phyloP scores from a whole-genome alignment of 2,797 vertebrate genomes.

The Leptodactylus fallax region DNA sequence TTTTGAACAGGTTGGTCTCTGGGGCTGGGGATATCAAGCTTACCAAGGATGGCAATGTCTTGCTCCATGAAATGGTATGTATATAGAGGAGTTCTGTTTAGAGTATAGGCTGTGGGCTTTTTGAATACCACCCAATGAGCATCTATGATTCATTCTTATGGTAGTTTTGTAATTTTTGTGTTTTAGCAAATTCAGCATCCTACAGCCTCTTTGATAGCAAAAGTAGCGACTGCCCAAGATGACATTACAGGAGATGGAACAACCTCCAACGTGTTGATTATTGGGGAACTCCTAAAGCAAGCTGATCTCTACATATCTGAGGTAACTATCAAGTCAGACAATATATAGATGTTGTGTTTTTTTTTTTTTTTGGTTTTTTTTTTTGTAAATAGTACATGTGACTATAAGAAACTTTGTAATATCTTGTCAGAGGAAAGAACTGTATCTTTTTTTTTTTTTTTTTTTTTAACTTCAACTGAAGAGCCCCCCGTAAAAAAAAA shows the following conservation, averaged over 20 bases:
- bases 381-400: too few relatives aligned
- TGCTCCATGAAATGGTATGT: slow-evolving; percentile 97
- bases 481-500: too few relatives aligned
- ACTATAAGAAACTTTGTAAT: too few relatives aligned
- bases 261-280: slow-evolving; percentile 96
- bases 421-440: too few relatives aligned
- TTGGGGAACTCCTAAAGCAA: slow-evolving; percentile 95
- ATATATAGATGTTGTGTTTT: neutral
- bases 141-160: neutral
- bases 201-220: slow-evolving; percentile 95
- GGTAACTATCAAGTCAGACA: slow-evolving; percentile 73
- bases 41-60: slow-evolving; percentile 97
- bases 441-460: too few relatives aligned
- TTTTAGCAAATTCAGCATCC: slow-evolving; percentile 97
- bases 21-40: slow-evolving; percentile 96
- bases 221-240: slow-evolving; percentile 96
- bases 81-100: neutral
- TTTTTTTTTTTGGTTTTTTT: too few relatives aligned
- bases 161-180: neutral
- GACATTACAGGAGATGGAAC: slow-evolving; percentile 99
- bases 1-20: slow-evolving; percentile 88
- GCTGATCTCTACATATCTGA: slow-evolving; percentile 96
- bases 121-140: too few relatives aligned
- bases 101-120: neutral
- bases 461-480: too few relatives aligned